Conservation (phyloP, 2,888 invertebrate species). For the Hemithea aestivaria region DNA sequence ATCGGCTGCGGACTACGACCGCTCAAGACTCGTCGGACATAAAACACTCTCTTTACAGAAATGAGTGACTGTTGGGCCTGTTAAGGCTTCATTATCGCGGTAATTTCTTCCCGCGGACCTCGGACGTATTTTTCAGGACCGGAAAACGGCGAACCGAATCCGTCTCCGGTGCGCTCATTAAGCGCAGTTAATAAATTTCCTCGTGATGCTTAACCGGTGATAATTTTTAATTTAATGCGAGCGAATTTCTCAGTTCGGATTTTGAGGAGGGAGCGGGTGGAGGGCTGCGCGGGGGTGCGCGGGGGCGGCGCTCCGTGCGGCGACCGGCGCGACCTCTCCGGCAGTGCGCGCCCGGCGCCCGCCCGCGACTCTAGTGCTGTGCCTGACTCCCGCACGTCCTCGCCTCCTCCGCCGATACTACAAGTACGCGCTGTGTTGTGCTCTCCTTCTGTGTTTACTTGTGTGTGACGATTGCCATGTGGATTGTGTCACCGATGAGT, state of each 20-base stretch:
- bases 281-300: slow-evolving; percentile 20
- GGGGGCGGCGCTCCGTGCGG: slow-evolving; percentile 29
- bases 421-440: slow-evolving; percentile 39
- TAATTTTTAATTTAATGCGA: slow-evolving; percentile 31
- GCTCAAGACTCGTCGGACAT: slow-evolving; percentile 7
- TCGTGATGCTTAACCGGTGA: slow-evolving; percentile 22
- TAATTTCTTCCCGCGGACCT: slow-evolving; percentile 4
- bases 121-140: slow-evolving; percentile 11
- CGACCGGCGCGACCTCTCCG: slow-evolving; percentile 50
- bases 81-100: slow-evolving; percentile 10
- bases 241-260: slow-evolving; percentile 42
- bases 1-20: not conserved
- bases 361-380: slow-evolving; percentile 30
- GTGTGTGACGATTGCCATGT: slow-evolving; percentile 51
- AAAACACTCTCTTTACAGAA: slow-evolving; percentile 11
- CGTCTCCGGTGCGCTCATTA: slow-evolving; percentile 14
- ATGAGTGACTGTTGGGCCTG: slow-evolving; percentile 9
- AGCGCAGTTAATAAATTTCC: slow-evolving; percentile 15
- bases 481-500: slow-evolving; percentile 23
- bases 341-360: slow-evolving; percentile 50
- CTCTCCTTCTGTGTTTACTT: slow-evolving; percentile 22
- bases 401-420: slow-evolving; percentile 19
- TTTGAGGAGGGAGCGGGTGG: slow-evolving; percentile 27
- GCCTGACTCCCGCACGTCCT: slow-evolving; percentile 25
- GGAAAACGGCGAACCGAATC: slow-evolving; percentile 12